A percentile compares a stretch with the other conserved stretches of the same genome.
Conservation (phyloP, 2,797 vertebrate species). For the Merluccius polli region DNA sequence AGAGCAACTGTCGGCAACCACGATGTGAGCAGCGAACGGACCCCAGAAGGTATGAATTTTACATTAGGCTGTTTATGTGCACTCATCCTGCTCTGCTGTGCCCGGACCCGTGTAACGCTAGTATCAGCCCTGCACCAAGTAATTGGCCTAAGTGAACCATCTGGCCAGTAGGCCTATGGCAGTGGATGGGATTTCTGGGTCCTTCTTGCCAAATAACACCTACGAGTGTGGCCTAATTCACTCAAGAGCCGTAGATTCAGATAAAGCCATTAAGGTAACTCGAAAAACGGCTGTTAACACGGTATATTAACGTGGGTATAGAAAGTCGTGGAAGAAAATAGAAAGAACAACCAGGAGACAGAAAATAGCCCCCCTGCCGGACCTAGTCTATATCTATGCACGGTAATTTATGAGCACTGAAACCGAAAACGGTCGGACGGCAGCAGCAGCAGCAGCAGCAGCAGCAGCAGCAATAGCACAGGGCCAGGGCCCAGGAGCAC, state of each 20-base stretch:
- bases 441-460: background rate
- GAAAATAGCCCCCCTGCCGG: too few species aligned
- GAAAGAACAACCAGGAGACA: too few species aligned
- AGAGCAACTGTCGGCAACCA: slow-evolving; percentile 58
- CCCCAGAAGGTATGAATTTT: slow-evolving; percentile 69
- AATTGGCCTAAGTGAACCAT: slow-evolving; percentile 18
- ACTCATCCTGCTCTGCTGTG: slow-evolving; percentile 42
- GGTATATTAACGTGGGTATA: too few species aligned
- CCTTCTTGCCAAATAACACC: background rate
- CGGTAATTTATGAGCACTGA: background rate
- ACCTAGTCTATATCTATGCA: background rate
- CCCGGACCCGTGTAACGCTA: slow-evolving; percentile 35
- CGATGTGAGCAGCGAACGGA: slow-evolving; percentile 62
- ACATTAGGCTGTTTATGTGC: slow-evolving; percentile 62
- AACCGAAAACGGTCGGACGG: background rate
- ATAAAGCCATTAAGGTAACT: too few species aligned
- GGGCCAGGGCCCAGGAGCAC: background rate
- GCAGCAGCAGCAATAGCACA: background rate
- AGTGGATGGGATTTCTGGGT: slow-evolving; percentile 19
- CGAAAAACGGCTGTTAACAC: too few species aligned
- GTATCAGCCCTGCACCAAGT: slow-evolving; percentile 11
- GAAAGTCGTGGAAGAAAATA: too few species aligned
- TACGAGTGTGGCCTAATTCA: slow-evolving; percentile 30
- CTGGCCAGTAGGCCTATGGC: slow-evolving; percentile 19
- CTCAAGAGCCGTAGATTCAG: background rate